phyloP scores from a whole-genome alignment of 2,888 invertebrate genomes.

The Ecliptopera silaceata region DNA sequence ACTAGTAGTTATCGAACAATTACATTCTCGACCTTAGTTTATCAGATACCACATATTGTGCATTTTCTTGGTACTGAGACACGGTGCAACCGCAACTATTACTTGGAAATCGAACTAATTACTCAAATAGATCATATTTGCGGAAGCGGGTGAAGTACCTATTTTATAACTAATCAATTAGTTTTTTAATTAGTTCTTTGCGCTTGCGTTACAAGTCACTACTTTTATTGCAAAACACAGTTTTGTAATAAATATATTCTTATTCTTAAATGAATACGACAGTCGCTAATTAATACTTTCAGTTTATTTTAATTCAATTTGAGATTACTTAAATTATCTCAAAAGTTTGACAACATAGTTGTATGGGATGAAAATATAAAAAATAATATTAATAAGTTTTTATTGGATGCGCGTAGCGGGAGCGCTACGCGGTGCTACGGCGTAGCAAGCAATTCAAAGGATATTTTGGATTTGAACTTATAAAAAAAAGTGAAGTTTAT shows the following conservation, averaged over 20 bases:
- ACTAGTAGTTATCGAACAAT: slow-evolving; percentile 1
- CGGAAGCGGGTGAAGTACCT: slow-evolving; percentile 17
- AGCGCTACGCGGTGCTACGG: slow-evolving; percentile 25
- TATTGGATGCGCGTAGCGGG: slow-evolving; percentile 14
- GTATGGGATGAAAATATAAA: too few relatives aligned
- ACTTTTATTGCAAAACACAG: too few relatives aligned
- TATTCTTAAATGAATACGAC: too few relatives aligned
- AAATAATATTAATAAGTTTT: background rate
- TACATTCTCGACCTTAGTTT: slow-evolving; percentile 23
- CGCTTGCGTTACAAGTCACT: too few relatives aligned
- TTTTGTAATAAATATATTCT: too few relatives aligned
- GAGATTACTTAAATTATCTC: too few relatives aligned
- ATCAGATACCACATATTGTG: slow-evolving; percentile 5
- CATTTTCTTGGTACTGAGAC: slow-evolving; percentile 18
- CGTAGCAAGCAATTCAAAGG: slow-evolving; percentile 17
- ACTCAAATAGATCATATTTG: slow-evolving; percentile 6
- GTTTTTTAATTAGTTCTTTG: too few relatives aligned
- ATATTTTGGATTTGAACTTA: background rate
- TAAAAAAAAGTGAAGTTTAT: too few relatives aligned
- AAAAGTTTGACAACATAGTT: too few relatives aligned
- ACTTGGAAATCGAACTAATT: slow-evolving; percentile 20
- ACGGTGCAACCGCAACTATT: slow-evolving; percentile 22
- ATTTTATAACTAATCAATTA: background rate
- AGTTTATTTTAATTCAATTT: too few relatives aligned
- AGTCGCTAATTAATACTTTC: too few relatives aligned